Evolutionary conservation across 2,113 vertebrate species (phyloP).

Genomic region (Microtus montanus): DNA sequence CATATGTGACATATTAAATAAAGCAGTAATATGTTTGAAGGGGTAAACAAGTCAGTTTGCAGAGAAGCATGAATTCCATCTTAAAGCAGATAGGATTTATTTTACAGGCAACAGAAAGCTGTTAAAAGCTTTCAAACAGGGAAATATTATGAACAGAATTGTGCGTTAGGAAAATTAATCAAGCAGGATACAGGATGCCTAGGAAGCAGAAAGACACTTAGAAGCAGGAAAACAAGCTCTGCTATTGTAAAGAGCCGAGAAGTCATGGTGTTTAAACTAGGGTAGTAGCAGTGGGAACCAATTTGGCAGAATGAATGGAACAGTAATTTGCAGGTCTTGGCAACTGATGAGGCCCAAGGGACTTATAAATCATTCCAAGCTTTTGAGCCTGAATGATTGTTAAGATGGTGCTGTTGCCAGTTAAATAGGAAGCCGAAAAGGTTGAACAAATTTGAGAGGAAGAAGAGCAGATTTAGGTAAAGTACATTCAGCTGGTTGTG

Average conservation of each 20-base stretch:
- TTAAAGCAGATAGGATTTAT: slow-evolving; percentile 57
- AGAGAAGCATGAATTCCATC: slow-evolving; percentile 53
- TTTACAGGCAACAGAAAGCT: slow-evolving; percentile 51
- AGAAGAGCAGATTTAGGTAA: slow-evolving; percentile 62
- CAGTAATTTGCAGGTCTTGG: slow-evolving; percentile 74
- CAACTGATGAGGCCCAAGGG: slow-evolving; percentile 66
- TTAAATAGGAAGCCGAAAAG: slow-evolving; percentile 63
- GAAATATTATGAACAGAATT: slow-evolving; percentile 66
- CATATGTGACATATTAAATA: slow-evolving; percentile 21
- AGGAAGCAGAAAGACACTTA: slow-evolving; percentile 70
- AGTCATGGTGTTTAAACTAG: slow-evolving; percentile 70
- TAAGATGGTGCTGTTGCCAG: slow-evolving; percentile 53
- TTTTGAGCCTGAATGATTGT: slow-evolving; percentile 63
- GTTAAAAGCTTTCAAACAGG: slow-evolving; percentile 67
- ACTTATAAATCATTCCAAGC: slow-evolving; percentile 70
- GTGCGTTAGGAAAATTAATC: slow-evolving; percentile 74
- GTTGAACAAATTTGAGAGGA: slow-evolving; percentile 40
- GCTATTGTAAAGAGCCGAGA: slow-evolving; percentile 70
- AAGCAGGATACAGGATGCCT: slow-evolving; percentile 62
- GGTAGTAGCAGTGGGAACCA: slow-evolving; percentile 68
- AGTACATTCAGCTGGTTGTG: slow-evolving; percentile 34
- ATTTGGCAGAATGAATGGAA: slow-evolving; percentile 74
- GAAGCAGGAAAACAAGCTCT: slow-evolving; percentile 66
- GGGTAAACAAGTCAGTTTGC: slow-evolving; percentile 40
- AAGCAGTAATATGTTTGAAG: slow-evolving; percentile 39